Evolutionary conservation across 2,888 invertebrate genomes (phyloP), one percentile per base, ranked within the genome.

Genomic region (Drosophila rellima): DNA sequence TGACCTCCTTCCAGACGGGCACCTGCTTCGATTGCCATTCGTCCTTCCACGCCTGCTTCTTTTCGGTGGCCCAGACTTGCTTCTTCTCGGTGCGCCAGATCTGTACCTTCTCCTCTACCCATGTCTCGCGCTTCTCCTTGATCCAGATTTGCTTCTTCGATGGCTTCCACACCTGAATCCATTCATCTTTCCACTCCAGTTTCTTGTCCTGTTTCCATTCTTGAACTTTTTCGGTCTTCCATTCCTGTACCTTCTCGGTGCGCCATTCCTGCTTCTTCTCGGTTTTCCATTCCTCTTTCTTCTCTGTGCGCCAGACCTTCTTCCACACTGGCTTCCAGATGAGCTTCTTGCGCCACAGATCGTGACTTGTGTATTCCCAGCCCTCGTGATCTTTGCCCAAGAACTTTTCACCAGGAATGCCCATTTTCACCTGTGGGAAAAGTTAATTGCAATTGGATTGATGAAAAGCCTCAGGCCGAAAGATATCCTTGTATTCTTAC

Each of bases 341-440:
- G 13, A 97, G 93, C 90, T 96, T 96, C 92, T 97, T 97, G 90
- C 96, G 96, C 96, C 97, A 96, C 31, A 97, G 93, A 91, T 96
- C 97, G 88, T 97, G 97, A 44, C 96, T 96, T 35, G 96, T 96
- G 89, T 96, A 96, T 91, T 97, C 96, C 95, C 95, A 96, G 11
- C 96, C 97, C 60, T 96, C 95, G 67, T 95, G 95, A 92, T 96
- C 97, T 88, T 96, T 96, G 20, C 97, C 97, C 67, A 96, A 93
- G 87, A 94, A 96, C 91, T 97, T 96, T 82, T 96, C 95, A 7
- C 97, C 97, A 0, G 96, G 96, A 52, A 97, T 94, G 51, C 96
- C 96, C 92, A 92, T 92, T 87, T 94, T 94, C 10, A 94, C 82
- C 82, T 82, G 23, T 6, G 0, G 37, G 0, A 3, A 0, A 4